phyloP scores from a whole-genome alignment of 2,797 vertebrate species.

The Gallirallus australis region DNA sequence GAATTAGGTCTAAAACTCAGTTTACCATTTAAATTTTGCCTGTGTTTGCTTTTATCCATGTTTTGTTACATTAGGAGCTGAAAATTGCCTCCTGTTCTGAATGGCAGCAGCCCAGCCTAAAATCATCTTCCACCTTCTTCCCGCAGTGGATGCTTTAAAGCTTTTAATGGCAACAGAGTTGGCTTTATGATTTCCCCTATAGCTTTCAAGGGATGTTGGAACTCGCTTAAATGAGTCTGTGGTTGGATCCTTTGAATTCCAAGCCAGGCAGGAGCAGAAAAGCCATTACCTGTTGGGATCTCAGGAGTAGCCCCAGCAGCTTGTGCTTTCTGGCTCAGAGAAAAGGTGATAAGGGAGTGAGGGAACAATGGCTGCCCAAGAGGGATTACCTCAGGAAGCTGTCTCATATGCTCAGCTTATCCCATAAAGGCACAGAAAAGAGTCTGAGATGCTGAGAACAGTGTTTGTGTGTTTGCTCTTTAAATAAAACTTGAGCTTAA shows the following conservation, averaged over 20 bases:
- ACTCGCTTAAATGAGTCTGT: background rate
- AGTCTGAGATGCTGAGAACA: background rate
- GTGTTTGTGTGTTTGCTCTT: background rate
- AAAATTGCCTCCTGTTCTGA: background rate
- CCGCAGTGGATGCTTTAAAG: background rate
- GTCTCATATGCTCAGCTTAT: background rate
- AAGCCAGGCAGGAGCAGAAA: background rate
- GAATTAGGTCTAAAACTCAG: background rate
- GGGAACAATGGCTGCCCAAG: background rate
- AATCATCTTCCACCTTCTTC: background rate
- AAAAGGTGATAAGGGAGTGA: background rate
- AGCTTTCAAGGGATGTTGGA: background rate
- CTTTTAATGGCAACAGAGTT: background rate
- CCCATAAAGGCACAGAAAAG: background rate
- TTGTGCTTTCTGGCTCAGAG: background rate
- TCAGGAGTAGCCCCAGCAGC: background rate
- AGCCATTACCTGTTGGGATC: background rate
- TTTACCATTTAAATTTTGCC: background rate
- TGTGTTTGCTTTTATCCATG: background rate
- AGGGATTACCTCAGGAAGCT: background rate
- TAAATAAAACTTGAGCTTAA: background rate
- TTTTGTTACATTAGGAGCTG: background rate
- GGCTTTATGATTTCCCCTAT: background rate
- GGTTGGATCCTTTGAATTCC: background rate
- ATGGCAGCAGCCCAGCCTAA: background rate